Evolutionary conservation across 2,797 vertebrate genomes (phyloP), one percentile per base, ranked within the genome.

Genomic region (Leptatherina wallacei): DNA sequence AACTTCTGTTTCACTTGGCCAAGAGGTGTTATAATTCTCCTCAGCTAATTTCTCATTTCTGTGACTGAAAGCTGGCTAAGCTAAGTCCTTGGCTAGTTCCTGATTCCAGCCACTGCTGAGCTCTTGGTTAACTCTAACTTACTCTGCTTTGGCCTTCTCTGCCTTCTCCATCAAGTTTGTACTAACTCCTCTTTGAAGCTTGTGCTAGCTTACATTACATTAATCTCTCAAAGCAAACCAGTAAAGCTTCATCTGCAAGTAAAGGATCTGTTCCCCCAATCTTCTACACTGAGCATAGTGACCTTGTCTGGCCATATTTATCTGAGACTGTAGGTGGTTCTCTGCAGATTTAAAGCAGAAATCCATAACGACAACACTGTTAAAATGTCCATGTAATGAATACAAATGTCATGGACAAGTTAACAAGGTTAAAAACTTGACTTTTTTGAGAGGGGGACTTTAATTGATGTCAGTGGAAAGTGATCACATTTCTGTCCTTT

Each of bases 401-500:
- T 27, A 27, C 24, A 27, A 27, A 27, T 27, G 24, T 27, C 24
- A 20, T 8, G 6, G 6, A 47, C 44, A 47, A 2, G 44, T 47
- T 5, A 5, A 13, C 10, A 54, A 54, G 24, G 12, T 24, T 12
- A 54, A 27, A 54, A 24, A 11, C 27, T 32, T 3, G 7, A 30
- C 24, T 56, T 56, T 55, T 30, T 6, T 27, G 13, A 29, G 27
- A 55, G 12, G 13, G 3, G 24, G 13, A 16, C 24, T 66, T 71
- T 5, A 61, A 24, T 42, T 27, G 29, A 55, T 33, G 6, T 70
- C 56, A 60, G 67, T 40, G 65, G 61, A 69, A 70, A 42, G 32
- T 12, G 64, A 82, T 80, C n/a, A n/a, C 52, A 61, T 82, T 71
- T 81, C 49, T 64, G 7, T 69, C 63, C 57, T 35, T 52, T 57